These are phyloP conservation scores for Plebejus argus DNA, from an alignment of 2,888 invertebrate species.

Conservation along the genomic window DNA sequence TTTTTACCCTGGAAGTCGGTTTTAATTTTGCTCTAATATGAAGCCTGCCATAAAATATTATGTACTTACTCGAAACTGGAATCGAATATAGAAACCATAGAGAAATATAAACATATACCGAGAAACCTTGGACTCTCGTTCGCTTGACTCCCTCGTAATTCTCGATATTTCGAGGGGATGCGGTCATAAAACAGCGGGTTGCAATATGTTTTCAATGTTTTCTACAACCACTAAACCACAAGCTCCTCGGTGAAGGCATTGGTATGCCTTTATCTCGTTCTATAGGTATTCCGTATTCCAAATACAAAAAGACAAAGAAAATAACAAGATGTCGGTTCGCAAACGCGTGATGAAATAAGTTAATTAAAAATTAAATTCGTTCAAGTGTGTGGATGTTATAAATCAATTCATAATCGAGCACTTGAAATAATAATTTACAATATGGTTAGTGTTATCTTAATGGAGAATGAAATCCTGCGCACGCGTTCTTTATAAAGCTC, in stretches of 20 bases:
- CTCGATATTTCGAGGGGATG: constrained; percentile 14
- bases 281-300: background rate
- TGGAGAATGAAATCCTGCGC: constrained; percentile 22
- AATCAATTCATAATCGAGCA: constrained; percentile 27
- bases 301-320: background rate
- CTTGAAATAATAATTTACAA: constrained; percentile 19
- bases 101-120: too few species aligned
- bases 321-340: background rate
- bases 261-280: background rate
- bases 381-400: constrained; percentile 17
- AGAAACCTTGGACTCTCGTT: background rate
- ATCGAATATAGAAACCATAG: background rate
- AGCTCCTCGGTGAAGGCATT: background rate
- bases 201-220: background rate
- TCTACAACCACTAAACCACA: constrained; percentile 5
- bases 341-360: constrained; percentile 17
- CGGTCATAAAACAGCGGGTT: constrained; percentile 9
- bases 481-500: constrained; percentile 19
- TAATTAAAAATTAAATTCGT: constrained; percentile 20
- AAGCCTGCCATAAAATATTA: background rate
- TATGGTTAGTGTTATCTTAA: constrained; percentile 26
- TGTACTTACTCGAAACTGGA: background rate
- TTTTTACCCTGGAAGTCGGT: too few species aligned
- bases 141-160: background rate
- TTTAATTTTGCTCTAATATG: background rate